phyloP scores from a whole-genome alignment of 2,888 invertebrate species.

The Leptarthrus brevirostris region DNA sequence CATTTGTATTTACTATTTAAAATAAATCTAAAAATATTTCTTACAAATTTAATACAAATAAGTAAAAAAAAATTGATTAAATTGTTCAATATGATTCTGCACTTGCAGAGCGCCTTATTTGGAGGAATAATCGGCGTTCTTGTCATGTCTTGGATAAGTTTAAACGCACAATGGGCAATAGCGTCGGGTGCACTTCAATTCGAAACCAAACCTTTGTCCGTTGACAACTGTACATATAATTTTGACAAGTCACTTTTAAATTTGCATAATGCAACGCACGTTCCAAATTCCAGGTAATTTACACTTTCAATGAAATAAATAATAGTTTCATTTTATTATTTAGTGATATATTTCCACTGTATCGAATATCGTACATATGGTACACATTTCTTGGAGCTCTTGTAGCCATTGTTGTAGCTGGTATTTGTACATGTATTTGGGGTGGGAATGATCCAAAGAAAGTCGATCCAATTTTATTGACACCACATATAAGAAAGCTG shows the following conservation, averaged over 20 bases:
- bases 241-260: slow-evolving; percentile 65
- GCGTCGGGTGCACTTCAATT: slow-evolving; percentile 73
- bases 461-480: slow-evolving; percentile 72
- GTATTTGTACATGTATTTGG: slow-evolving; percentile 60
- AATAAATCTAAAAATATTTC: too few relatives aligned
- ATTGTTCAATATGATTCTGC: background rate
- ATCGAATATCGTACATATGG: slow-evolving; percentile 84
- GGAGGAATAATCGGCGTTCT: slow-evolving; percentile 72
- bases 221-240: slow-evolving; percentile 74
- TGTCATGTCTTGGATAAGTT: slow-evolving; percentile 72
- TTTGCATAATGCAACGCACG: slow-evolving; percentile 48
- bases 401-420: slow-evolving; percentile 70
- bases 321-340: background rate
- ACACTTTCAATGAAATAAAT: background rate
- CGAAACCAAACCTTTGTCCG: slow-evolving; percentile 74
- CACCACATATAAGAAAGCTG: slow-evolving; percentile 69
- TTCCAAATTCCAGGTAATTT: slow-evolving; percentile 58
- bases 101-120: slow-evolving; percentile 70
- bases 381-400: slow-evolving; percentile 74
- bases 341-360: slow-evolving; percentile 68
- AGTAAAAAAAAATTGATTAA: too few relatives aligned
- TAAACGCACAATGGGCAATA: slow-evolving; percentile 74
- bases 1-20: too few relatives aligned
- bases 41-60: background rate
- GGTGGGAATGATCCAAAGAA: slow-evolving; percentile 70